These are phyloP conservation scores for Serranus cabrilla DNA, from an alignment of 2,797 vertebrate genomes.

Conservation along the genomic window DNA sequence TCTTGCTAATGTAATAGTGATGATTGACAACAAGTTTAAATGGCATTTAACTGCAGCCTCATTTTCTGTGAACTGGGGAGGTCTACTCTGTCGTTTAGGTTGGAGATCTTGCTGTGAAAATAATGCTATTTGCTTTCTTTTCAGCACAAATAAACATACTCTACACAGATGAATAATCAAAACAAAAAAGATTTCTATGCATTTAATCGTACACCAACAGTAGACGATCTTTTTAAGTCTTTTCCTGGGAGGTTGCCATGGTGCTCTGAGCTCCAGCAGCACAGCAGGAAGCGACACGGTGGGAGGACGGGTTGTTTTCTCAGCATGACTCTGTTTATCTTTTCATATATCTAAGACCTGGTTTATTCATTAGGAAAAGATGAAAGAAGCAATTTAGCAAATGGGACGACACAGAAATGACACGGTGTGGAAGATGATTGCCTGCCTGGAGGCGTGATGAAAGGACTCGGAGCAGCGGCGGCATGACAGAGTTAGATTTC, in stretches of 20 bases:
- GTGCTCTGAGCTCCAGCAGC: slow-evolving; percentile 24
- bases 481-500: neutral
- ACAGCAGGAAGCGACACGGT: slow-evolving; percentile 21
- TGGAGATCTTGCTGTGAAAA: too few relatives aligned
- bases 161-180: neutral
- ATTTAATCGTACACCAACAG: neutral
- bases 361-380: slow-evolving; percentile 56
- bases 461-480: neutral
- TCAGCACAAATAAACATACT: neutral
- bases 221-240: slow-evolving; percentile 8
- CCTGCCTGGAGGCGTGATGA: slow-evolving; percentile 25
- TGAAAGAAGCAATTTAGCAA: slow-evolving; percentile 44
- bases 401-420: slow-evolving; percentile 28
- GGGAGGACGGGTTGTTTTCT: slow-evolving; percentile 37
- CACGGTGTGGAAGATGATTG: slow-evolving; percentile 16
- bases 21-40: too few relatives aligned
- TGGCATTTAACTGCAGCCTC: too few relatives aligned
- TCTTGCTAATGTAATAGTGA: too few relatives aligned
- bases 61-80: too few relatives aligned
- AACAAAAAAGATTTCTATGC: neutral
- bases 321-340: slow-evolving; percentile 50
- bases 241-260: slow-evolving; percentile 48
- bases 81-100: too few relatives aligned
- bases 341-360: slow-evolving; percentile 37
- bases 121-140: too few relatives aligned